Percentiles rank a stretch among this genome's conserved stretches.
These are phyloP conservation scores for Carassius carassius DNA, from an alignment of 2,113 vertebrate species.

Conservation along the genomic window DNA sequence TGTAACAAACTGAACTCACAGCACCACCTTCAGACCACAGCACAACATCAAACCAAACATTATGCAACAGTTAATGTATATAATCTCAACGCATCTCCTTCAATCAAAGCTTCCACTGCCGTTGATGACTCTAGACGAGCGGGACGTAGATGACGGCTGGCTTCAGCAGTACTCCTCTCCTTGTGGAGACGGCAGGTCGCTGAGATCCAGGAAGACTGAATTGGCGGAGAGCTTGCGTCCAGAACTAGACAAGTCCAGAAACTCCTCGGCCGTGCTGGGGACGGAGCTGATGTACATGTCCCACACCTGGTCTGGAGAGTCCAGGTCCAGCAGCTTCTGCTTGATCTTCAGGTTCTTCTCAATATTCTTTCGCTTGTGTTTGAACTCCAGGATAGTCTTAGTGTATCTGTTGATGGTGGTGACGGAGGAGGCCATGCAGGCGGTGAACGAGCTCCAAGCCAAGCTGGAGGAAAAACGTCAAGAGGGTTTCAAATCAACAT, in stretches of 20 bases:
- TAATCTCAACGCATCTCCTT: background rate
- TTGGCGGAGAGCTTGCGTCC: constrained; percentile 75
- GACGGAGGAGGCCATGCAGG: constrained; percentile 89
- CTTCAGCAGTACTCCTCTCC: constrained; percentile 74
- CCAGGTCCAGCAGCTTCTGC: constrained; percentile 77
- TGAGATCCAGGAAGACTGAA: constrained; percentile 79
- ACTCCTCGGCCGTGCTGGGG: constrained; percentile 77
- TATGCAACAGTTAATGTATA: background rate
- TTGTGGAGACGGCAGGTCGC: constrained; percentile 64
- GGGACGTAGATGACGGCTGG: background rate
- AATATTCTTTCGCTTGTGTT: constrained; percentile 84
- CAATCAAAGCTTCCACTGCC: background rate
- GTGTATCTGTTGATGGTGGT: constrained; percentile 88
- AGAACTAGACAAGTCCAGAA: constrained; percentile 73
- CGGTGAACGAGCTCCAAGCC: constrained; percentile 90
- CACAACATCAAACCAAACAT: constrained; percentile 25
- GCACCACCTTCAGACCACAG: constrained; percentile 17
- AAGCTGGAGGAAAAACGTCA: constrained; percentile 71
- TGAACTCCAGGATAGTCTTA: constrained; percentile 85
- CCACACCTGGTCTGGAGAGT: constrained; percentile 82
- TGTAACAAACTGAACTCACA: constrained; percentile 28
- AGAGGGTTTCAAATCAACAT: background rate
- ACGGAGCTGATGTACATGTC: constrained; percentile 86
- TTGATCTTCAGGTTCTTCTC: constrained; percentile 86
- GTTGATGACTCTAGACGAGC: no score